phyloP scores from a whole-genome alignment of 2,888 invertebrate genomes.

The Calameuta idolon region DNA sequence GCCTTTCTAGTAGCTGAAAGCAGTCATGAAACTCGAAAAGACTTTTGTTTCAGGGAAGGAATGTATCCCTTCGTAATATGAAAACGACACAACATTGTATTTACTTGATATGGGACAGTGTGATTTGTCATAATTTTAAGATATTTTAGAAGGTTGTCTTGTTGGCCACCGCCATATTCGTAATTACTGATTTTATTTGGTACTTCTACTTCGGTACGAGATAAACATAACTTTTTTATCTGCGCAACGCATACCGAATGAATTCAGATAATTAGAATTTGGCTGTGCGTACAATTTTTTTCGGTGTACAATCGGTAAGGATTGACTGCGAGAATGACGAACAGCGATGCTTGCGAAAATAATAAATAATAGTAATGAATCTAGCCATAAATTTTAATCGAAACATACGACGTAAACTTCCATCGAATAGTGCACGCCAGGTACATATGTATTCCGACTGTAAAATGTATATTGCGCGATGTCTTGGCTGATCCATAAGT shows the following conservation, averaged over 20 bases:
- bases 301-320: constrained; percentile 16
- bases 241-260: not conserved
- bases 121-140: constrained; percentile 11
- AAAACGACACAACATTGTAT: constrained; percentile 20
- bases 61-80: constrained; percentile 19
- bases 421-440: not conserved
- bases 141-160: constrained; percentile 6
- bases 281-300: constrained; percentile 15
- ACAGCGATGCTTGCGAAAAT: not conserved
- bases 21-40: constrained; percentile 24
- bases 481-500: not conserved
- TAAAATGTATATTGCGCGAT: not conserved
- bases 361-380: not conserved
- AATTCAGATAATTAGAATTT: constrained; percentile 16
- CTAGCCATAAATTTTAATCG: not conserved
- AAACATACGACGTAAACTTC: not conserved
- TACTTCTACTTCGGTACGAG: not conserved
- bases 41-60: constrained; percentile 17
- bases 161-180: not conserved
- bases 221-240: not conserved
- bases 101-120: constrained; percentile 19
- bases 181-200: constrained; percentile 9
- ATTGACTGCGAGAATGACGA: not conserved
- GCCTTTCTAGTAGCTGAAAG: constrained; percentile 43
- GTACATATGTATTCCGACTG: not conserved